Percentiles rank a stretch among this genome's conserved stretches.
Conservation (phyloP, 2,113 vertebrate genomes). For the Probosciger aterrimus region DNA sequence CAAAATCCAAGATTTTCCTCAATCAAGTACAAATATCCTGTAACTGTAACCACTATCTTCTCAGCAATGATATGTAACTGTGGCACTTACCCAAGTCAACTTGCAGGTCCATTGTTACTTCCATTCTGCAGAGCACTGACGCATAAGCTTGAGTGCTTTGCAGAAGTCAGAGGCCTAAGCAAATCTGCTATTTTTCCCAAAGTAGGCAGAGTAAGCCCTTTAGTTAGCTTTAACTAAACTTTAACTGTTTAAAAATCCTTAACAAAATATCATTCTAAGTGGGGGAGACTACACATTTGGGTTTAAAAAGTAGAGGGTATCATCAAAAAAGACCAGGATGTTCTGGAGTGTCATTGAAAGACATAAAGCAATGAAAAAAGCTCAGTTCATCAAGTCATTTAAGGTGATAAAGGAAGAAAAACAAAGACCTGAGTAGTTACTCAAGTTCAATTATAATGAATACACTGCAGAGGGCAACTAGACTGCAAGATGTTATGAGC, state of each 20-base stretch:
- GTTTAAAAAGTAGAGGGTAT: neutral
- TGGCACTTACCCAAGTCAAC: neutral
- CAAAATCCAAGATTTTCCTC: neutral
- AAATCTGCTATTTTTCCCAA: neutral
- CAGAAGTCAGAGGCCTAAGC: neutral
- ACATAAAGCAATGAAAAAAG: neutral
- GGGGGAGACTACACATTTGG: neutral
- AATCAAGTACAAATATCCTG: neutral
- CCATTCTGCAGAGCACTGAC: neutral
- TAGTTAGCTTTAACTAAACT: neutral
- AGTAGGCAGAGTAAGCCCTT: neutral
- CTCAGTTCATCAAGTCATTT: neutral
- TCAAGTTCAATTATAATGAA: neutral
- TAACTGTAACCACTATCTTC: neutral
- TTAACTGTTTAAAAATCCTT: neutral
- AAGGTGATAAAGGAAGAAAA: neutral
- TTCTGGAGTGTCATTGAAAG: neutral
- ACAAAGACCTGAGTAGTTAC: neutral
- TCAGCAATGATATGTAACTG: neutral
- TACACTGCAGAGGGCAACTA: neutral
- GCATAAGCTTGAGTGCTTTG: neutral
- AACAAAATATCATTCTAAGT: neutral
- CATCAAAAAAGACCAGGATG: neutral
- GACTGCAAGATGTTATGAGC: neutral
- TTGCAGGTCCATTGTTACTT: neutral